These are phyloP conservation scores for Microcebus ravelobensis DNA, from an alignment of 2,113 vertebrate genomes.

Conservation along the genomic window DNA sequence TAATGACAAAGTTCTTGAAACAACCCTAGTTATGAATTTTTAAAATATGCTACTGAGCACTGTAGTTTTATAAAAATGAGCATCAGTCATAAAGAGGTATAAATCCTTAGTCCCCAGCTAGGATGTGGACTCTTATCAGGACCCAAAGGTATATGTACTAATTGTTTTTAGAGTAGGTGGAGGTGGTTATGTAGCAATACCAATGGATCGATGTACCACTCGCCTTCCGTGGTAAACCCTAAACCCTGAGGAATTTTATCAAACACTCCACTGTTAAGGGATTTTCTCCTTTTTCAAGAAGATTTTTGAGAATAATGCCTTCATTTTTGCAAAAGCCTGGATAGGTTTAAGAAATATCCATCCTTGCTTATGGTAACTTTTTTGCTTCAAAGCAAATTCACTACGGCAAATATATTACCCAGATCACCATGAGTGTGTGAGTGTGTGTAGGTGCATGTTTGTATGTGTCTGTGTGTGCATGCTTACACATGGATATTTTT, in stretches of 20 bases:
- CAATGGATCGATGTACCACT: background rate
- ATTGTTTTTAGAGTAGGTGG: background rate
- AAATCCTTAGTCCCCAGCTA: background rate
- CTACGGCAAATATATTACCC: background rate
- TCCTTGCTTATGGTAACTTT: slow-evolving; percentile 40
- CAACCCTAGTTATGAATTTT: background rate
- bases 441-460: background rate
- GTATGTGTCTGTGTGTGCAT: background rate
- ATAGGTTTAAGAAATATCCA: background rate
- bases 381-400: slow-evolving; percentile 23
- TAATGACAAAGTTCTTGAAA: background rate
- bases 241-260: slow-evolving; percentile 41
- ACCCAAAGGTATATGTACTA: background rate
- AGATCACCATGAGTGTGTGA: background rate
- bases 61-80: background rate
- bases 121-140: background rate
- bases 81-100: background rate
- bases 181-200: background rate
- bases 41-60: background rate
- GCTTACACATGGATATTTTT: background rate
- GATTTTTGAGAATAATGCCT: slow-evolving; percentile 19
- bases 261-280: slow-evolving; percentile 11
- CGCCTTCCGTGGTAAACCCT: background rate
- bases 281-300: background rate
- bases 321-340: slow-evolving; percentile 21